These are phyloP conservation scores for Sarotherodon lohbergeri DNA, from an alignment of 2,113 vertebrate genomes.

Conservation along the genomic window DNA sequence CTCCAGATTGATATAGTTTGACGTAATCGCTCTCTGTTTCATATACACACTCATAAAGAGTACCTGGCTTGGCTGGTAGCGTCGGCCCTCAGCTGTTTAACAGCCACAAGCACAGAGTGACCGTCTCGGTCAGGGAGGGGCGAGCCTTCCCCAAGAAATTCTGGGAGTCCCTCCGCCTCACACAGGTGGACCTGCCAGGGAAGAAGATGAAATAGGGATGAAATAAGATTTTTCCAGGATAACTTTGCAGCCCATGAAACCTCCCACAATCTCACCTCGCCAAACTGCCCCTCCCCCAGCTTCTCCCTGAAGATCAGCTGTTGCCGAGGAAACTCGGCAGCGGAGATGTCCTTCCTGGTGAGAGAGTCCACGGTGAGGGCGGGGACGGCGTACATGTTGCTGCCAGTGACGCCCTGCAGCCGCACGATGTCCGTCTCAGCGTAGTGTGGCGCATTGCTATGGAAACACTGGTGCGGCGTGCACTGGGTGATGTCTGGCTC, in stretches of 20 bases:
- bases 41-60: not conserved
- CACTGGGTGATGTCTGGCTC: conserved; percentile 82
- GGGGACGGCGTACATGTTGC: conserved; percentile 83
- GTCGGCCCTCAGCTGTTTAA: conserved; percentile 80
- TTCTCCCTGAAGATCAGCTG: conserved; percentile 79
- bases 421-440: conserved; percentile 81
- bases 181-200: conserved; percentile 79
- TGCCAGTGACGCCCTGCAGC: conserved; percentile 81
- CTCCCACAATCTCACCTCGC: conserved; percentile 67
- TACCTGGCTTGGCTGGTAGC: conserved; percentile 81
- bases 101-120: conserved; percentile 73
- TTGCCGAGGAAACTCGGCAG: conserved; percentile 78
- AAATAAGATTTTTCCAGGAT: not conserved
- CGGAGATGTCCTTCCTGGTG: conserved; percentile 80
- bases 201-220: not conserved
- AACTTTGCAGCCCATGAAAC: not conserved
- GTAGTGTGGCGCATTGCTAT: conserved; percentile 78
- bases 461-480: conserved; percentile 82
- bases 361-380: conserved; percentile 82
- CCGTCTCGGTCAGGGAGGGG: conserved; percentile 63
- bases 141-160: conserved; percentile 72
- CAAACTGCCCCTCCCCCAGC: conserved; percentile 83
- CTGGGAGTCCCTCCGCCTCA: conserved; percentile 74
- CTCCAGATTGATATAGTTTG: not conserved
- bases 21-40: accelerated